Base-by-base conservation (phyloP, 2,113 vertebrate genomes). In the Leucopsar rothschildi region DNA sequence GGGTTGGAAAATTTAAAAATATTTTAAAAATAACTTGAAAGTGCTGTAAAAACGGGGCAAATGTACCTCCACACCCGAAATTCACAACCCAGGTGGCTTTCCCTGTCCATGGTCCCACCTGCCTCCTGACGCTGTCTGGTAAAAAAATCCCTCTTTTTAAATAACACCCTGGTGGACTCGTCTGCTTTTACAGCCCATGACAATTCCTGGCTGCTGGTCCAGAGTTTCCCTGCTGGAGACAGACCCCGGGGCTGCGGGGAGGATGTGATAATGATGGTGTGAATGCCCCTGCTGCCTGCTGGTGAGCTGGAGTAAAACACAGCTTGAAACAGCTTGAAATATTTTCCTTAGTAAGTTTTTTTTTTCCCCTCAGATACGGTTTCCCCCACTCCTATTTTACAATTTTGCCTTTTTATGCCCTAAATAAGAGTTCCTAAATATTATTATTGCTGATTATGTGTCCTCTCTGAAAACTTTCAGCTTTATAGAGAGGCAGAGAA, bases 101-200 rank as follows among this genome's bases (percentile, higher is more conserved):
- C 84, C 44, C 93, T 94, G 76, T 90, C 94, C 90, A 61, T 35
- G 88, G 72, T 81, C 82, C 68, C 94, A 88, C 25, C 85, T 81
- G 79, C 28, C 68, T 77, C 23, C 47, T 4, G 35, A 55, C 7
- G 33, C 31, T 5, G 60, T 29, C 53, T 39, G 70, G 23, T n/a
- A 44, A 44, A 17, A 42, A 17, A 35, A 15, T 17, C 45, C 22
- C 40, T 53, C 9, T 31, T 13, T 64, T 33, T 19, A 12, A 57
- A 39, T 13, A 15, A 1, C 52, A 6, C 10, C 31, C 25, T 2
- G 27, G 4, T 13, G 55, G 31, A 10, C 21, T 45, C 13, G 1
- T 20, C 6, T 52, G 72, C 22, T 59, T 35, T 27, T 5, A 15
- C 1, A 1, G 59, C 2, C 25, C 15, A 35, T 45, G 45, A 6